Base-by-base conservation (phyloP, 2,888 invertebrate species). In the Anthophora plumipes region DNA sequence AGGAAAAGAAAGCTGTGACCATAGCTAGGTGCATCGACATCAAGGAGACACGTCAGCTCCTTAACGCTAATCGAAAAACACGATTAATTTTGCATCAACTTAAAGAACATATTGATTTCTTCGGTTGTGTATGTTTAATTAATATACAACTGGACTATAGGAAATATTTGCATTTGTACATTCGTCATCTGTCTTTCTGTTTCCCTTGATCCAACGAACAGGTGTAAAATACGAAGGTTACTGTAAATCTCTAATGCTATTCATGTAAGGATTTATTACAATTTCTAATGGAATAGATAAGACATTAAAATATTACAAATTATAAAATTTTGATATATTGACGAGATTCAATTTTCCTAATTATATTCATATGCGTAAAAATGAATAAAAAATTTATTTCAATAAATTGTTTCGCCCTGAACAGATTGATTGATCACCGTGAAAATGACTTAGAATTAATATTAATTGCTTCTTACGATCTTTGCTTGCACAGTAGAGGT, bases 61-160 rank as follows among this genome's bases (percentile, higher is more conserved):
- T 25, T 6, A 9, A 39, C 4, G 39, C 25, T n/a, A 17, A 17
- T 6, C 17, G 59, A 69, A 69, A 64, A 75, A 59, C 57, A 48
- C 7, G 57, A 76, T 79, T 69, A 70, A 76, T 75, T 66, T 69
- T 70, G 39, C 64, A 70, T 79, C 54, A 63, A 37, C 57, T 50
- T 22, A 22, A 22, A 31, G 25, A 59, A 66, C 25, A 50, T 64
- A 22, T 60, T 76, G 59, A 70, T 64, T 63, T 25, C 52, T 54
- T 69, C 50, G 17, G 12, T 31, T 46, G 22, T 25, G 37, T 31
- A 64, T 63, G 22, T 31, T 31, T 59, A 46, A 17, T 70, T 79
- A 75, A 69, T 70, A 79, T 76, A 64, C 54, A 76, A 79, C 50
- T 46, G 63, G 69, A 52, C 25, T 57, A 14, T 1, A 6, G 31